Base-by-base conservation (phyloP, 2,888 invertebrate species). In the Hydraecia micacea region DNA sequence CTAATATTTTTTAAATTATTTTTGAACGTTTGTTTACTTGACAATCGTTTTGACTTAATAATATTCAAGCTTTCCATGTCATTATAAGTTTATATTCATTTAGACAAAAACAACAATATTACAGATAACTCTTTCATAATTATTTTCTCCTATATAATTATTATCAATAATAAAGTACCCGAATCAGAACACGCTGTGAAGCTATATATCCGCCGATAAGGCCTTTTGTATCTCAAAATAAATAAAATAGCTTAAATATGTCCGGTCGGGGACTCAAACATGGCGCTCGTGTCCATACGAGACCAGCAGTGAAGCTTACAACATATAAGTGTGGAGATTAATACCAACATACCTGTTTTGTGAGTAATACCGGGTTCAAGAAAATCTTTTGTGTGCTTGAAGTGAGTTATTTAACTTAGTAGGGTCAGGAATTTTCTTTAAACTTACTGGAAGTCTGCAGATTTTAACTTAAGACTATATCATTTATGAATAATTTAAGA, bases 201-300 rank as follows among this genome's bases (percentile, higher is more conserved):
- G 92, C 93, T 93, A 95, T 94, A 95, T 93, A 95, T 95, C 95
- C 94, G 93, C 92, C 92, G 96, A 96, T 96, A 96, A 96, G 96
- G 94, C 94, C 94, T 95, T 95, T 95, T 95, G 96, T 96, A 96
- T 96, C 95, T 94, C 93, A 94, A 96, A 96, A 96, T 96, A 96
- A 96, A 96, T 96, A 96, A 96, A 96, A 96, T 96, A 94, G 94
- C 94, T 95, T 96, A 95, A 95, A 96, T 96, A 96, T 94, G 95
- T 95, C 96, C 95, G 95, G 94, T 85, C 81, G 81, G 94, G 94
- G 94, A 91, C 93, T 91, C 93, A 91, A 92, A 93, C 90, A 92
- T 91, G 91, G 91, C 87, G 76, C 11, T 52, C 62, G 62, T 80
- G 88, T 79, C 86, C 88, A 86, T 21, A 89, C 42, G 90, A 73